Evolutionary conservation across 2,113 vertebrate genomes (phyloP).

Genomic region (Erythrocercus mccallii): DNA sequence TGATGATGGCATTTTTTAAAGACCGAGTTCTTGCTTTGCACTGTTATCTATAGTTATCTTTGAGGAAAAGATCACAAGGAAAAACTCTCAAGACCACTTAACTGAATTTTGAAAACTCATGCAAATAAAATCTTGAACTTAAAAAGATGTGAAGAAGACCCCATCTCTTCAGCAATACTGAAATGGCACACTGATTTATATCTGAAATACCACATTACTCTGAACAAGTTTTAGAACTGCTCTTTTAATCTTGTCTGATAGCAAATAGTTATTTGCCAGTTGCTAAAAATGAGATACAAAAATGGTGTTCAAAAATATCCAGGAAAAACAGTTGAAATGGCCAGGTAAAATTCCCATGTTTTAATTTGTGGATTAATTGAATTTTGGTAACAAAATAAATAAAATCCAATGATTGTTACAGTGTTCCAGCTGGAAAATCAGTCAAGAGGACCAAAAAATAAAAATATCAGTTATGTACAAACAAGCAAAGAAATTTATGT

Average conservation of each 20-base stretch:
- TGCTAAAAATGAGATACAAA: neutral
- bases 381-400: neutral
- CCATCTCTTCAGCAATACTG: neutral
- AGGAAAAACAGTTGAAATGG: neutral
- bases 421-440: neutral
- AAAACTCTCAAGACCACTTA: neutral
- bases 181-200: neutral
- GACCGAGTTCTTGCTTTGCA: neutral
- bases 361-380: neutral
- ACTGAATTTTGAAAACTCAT: neutral
- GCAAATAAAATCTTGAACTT: neutral
- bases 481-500: neutral
- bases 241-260: neutral
- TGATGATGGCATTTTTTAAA: neutral
- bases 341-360: neutral
- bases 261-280: neutral
- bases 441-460: slow-evolving; percentile 16
- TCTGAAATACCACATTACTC: neutral
- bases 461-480: slow-evolving; percentile 17
- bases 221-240: neutral
- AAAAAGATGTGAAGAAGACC: neutral
- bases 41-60: neutral
- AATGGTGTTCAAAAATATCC: neutral
- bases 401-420: neutral
- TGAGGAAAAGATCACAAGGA: neutral